These are phyloP conservation scores for Passer montanus DNA, from an alignment of 2,113 vertebrate genomes.

Conservation along the genomic window DNA sequence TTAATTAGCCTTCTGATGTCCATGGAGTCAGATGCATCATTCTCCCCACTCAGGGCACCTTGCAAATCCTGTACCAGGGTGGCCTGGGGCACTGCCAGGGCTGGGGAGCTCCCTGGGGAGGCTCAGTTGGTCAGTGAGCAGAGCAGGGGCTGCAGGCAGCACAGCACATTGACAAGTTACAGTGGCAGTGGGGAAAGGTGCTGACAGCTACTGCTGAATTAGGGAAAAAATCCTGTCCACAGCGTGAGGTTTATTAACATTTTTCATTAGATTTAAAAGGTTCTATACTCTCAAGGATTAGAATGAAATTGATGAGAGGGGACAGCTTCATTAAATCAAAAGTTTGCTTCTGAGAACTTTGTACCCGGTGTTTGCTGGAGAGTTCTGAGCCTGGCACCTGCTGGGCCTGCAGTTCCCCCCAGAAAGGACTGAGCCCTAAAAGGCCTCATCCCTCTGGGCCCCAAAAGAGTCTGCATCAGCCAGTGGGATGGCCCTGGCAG, in stretches of 20 bases:
- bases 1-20: no score
- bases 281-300: slow-evolving; percentile 10
- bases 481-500: rapidly evolving
- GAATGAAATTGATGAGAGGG: slow-evolving; percentile 10
- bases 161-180: background rate
- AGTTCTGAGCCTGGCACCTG: background rate
- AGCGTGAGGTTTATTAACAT: background rate
- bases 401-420: background rate
- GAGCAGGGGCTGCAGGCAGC: slow-evolving; percentile 19
- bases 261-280: slow-evolving; percentile 8
- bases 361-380: background rate
- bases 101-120: no score
- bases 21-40: no score
- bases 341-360: background rate
- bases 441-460: background rate
- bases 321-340: background rate
- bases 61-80: no score
- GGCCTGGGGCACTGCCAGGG: no score
- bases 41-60: no score
- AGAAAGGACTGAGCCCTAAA: no score
- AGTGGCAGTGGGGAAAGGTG: slow-evolving; percentile 28
- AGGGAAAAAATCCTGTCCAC: background rate
- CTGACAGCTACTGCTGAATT: slow-evolving; percentile 43
- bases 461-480: background rate
- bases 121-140: background rate